Percentiles rank a stretch among this genome's conserved stretches.
Evolutionary conservation across 2,888 invertebrate species (phyloP).

Genomic region (Eristalis intricaria): DNA sequence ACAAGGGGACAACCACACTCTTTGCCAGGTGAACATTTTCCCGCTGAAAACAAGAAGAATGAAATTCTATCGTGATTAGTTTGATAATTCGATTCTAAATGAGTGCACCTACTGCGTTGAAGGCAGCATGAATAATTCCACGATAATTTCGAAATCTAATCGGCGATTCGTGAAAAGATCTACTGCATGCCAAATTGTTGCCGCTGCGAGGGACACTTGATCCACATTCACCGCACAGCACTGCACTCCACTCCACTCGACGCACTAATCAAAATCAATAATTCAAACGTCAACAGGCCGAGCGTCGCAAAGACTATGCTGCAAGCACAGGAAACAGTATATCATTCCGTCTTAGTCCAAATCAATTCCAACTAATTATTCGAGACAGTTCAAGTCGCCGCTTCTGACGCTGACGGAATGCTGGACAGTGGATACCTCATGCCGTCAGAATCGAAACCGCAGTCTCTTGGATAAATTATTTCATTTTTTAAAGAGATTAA

Average conservation of each 20-base stretch:
- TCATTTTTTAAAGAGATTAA: slow-evolving; percentile 31
- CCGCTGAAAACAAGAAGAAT: no score
- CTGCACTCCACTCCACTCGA: not conserved
- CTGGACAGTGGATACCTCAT: slow-evolving; percentile 21
- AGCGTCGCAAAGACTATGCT: not conserved
- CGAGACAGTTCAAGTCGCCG: not conserved
- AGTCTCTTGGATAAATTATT: not conserved
- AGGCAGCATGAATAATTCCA: no score
- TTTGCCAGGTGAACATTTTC: no score
- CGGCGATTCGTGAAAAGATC: no score
- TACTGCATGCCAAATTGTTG: not conserved
- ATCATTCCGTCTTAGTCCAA: not conserved
- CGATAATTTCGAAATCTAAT: no score
- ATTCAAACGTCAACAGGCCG: not conserved
- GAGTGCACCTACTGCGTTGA: no score
- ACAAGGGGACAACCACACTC: no score
- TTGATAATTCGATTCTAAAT: no score
- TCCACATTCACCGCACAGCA: not conserved
- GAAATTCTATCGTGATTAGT: no score
- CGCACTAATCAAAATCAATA: not conserved
- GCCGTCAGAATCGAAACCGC: slow-evolving; percentile 39
- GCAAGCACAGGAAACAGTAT: not conserved
- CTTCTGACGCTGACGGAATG: slow-evolving; percentile 47
- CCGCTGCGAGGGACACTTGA: not conserved
- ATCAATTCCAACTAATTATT: not conserved